Percentiles rank a stretch among this genome's conserved stretches.
Evolutionary conservation across 2,113 vertebrate genomes (phyloP).

Genomic region (Conger conger): DNA sequence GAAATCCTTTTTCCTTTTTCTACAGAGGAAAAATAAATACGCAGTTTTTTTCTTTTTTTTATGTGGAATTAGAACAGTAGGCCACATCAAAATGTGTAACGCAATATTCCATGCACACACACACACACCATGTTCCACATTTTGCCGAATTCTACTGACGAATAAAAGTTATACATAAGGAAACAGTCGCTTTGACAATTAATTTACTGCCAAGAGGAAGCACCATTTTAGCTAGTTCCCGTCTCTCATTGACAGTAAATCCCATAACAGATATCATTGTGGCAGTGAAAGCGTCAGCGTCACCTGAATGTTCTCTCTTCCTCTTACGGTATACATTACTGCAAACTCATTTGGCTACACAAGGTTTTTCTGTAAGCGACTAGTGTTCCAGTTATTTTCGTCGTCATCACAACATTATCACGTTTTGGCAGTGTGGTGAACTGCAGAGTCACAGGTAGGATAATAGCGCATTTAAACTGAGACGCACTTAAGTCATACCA

Average conservation of each 20-base stretch:
- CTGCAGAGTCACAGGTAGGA: too few species aligned
- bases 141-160: too few species aligned
- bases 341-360: slow-evolving; percentile 20
- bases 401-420: not conserved
- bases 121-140: too few species aligned
- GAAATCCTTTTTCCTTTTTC: too few species aligned
- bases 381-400: not conserved
- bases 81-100: not conserved
- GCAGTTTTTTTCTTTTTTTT: too few species aligned
- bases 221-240: slow-evolving; percentile 10
- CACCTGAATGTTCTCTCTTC: slow-evolving; percentile 19
- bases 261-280: not conserved
- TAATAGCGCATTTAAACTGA: too few species aligned
- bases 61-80: not conserved
- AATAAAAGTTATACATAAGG: slow-evolving; percentile 10
- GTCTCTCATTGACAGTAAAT: not conserved
- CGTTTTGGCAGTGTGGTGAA: not conserved
- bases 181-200: slow-evolving; percentile 5
- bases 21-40: too few species aligned
- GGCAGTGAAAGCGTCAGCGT: not conserved
- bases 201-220: slow-evolving; percentile 16
- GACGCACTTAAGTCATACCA: not conserved
- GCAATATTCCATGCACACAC: too few species aligned
- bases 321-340: slow-evolving; percentile 3
- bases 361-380: not conserved